phyloP scores from a whole-genome alignment of 2,797 vertebrate genomes.

The Telmatherina bonti region DNA sequence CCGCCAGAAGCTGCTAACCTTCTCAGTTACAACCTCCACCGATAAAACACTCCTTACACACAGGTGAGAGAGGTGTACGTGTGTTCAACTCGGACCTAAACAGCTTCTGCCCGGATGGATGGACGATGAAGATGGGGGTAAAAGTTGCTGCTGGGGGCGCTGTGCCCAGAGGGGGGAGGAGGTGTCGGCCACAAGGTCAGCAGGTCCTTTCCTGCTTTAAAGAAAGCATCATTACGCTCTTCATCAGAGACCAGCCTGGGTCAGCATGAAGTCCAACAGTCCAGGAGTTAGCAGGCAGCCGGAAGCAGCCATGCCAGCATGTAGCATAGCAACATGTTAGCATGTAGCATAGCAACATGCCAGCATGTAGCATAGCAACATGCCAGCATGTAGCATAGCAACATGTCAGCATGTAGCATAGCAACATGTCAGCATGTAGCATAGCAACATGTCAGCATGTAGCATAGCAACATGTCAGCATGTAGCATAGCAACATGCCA shows the following conservation, averaged over 20 bases:
- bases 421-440: too few species aligned
- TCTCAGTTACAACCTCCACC: slow-evolving; percentile 82
- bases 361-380: too few species aligned
- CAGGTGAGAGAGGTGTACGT: slow-evolving; percentile 11
- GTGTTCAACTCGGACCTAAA: background rate
- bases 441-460: too few species aligned
- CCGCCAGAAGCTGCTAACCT: slow-evolving; percentile 73
- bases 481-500: too few species aligned
- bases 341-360: too few species aligned
- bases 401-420: too few species aligned
- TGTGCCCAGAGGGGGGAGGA: slow-evolving; percentile 61
- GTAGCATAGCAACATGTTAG: too few species aligned
- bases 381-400: too few species aligned
- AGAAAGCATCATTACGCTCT: slow-evolving; percentile 91
- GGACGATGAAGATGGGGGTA: slow-evolving; percentile 24
- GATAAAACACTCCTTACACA: slow-evolving; percentile 64
- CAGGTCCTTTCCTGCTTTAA: slow-evolving; percentile 90
- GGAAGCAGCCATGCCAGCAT: too few species aligned
- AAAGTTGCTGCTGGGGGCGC: slow-evolving; percentile 75
- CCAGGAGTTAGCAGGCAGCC: too few species aligned
- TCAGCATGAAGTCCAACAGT: too few species aligned
- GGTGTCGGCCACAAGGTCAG: slow-evolving; percentile 85
- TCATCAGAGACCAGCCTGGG: slow-evolving; percentile 44
- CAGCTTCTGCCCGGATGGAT: slow-evolving; percentile 7
- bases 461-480: too few species aligned